Conservation (phyloP, 2,113 vertebrate genomes). For the Telmatochromis sp. region DNA sequence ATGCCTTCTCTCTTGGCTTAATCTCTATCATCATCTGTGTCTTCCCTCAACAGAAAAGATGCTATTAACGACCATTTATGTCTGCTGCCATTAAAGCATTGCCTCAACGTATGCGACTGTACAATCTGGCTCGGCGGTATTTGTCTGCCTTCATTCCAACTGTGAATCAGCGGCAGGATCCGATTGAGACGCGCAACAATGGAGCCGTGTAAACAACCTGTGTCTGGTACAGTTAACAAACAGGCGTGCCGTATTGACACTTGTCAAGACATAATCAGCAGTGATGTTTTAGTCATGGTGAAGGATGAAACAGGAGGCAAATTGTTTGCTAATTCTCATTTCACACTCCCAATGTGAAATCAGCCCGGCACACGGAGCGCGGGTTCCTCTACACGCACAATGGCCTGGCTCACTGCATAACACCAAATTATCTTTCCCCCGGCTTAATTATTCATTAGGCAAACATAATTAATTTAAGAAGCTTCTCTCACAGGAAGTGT, state of each 20-base stretch:
- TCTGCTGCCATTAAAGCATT: not conserved
- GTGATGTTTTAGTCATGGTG: slow-evolving; percentile 61
- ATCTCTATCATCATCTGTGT: slow-evolving; percentile 1
- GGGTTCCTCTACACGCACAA: slow-evolving; percentile 55
- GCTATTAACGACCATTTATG: slow-evolving; percentile 13
- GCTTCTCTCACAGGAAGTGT: slow-evolving; percentile 64
- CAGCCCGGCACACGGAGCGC: slow-evolving; percentile 49
- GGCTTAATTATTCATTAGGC: slow-evolving; percentile 73
- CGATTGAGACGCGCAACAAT: slow-evolving; percentile 17
- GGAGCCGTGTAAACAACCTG: slow-evolving; percentile 4
- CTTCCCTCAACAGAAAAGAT: slow-evolving; percentile 4
- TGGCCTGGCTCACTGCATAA: slow-evolving; percentile 55
- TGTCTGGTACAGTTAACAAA: slow-evolving; percentile 39
- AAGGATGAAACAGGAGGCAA: slow-evolving; percentile 53
- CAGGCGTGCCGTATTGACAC: slow-evolving; percentile 44
- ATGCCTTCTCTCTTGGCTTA: not conserved
- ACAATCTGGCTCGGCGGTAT: not conserved
- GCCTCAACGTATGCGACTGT: not conserved
- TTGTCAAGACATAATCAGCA: slow-evolving; percentile 60
- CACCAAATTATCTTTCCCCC: slow-evolving; percentile 66
- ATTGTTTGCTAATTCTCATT: slow-evolving; percentile 69
- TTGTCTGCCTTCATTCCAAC: slow-evolving; percentile 28
- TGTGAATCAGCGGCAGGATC: not conserved
- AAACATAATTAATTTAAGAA: slow-evolving; percentile 72
- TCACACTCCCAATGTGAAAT: slow-evolving; percentile 63